These are phyloP conservation scores for Nymphalis io DNA, from an alignment of 1,140 invertebrate species.

Conservation along the genomic window DNA sequence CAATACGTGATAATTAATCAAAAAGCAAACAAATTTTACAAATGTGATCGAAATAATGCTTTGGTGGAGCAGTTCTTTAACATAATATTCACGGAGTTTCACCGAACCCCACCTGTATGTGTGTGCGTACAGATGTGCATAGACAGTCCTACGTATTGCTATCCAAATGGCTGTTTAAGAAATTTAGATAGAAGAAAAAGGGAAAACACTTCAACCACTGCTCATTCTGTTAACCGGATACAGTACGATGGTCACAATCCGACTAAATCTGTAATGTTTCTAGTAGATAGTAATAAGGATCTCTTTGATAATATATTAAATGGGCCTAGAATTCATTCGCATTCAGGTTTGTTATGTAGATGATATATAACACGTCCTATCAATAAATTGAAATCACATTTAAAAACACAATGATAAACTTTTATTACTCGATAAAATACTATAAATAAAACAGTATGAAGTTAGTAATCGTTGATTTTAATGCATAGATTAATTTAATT, in stretches of 20 bases:
- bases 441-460: too few relatives aligned
- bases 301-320: conserved; percentile 32
- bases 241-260: conserved; percentile 35
- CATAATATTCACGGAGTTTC: conserved; percentile 64
- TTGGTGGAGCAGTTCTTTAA: conserved; percentile 68
- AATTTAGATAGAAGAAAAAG: conserved; percentile 39
- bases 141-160: conserved; percentile 63
- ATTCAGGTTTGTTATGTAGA: conserved; percentile 21
- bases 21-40: conserved; percentile 27
- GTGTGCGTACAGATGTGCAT: conserved; percentile 69
- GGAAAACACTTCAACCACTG: conserved; percentile 3
- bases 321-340: conserved; percentile 2
- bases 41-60: conserved; percentile 34
- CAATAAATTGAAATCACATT: too few relatives aligned
- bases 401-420: too few relatives aligned
- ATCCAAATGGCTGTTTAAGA: conserved; percentile 67
- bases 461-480: too few relatives aligned
- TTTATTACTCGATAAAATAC: too few relatives aligned
- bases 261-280: conserved; percentile 42
- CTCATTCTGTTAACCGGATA: conserved; percentile 29
- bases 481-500: too few relatives aligned
- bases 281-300: conserved; percentile 44
- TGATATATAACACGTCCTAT: too few relatives aligned
- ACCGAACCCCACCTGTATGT: conserved; percentile 54
- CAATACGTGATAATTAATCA: conserved; percentile 27